Evolutionary conservation across 2,113 vertebrate species (phyloP).

Genomic region (Tragelaphus buxtoni): DNA sequence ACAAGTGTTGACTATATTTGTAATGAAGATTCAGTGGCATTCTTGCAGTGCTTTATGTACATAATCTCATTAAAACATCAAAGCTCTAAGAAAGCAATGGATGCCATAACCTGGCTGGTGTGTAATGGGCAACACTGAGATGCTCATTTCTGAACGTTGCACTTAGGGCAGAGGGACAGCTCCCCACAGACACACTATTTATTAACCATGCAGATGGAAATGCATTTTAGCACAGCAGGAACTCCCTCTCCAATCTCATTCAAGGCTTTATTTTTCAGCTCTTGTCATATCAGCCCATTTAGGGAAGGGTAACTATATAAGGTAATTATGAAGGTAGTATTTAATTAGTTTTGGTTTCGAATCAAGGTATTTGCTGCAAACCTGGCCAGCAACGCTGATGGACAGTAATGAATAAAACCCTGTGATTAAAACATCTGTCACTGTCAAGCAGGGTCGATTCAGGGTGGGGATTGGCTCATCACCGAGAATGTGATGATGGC

Average conservation of each 20-base stretch:
- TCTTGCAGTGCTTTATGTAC: rapidly evolving
- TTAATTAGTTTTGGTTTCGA: constrained; percentile 79
- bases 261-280: constrained; percentile 61
- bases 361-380: constrained; percentile 67
- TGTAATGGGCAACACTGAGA: not conserved
- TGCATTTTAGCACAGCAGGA: not conserved
- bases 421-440: constrained; percentile 84
- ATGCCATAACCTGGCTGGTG: not conserved
- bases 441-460: constrained; percentile 71
- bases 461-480: constrained; percentile 62
- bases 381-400: constrained; percentile 68
- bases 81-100: not conserved
- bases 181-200: not conserved
- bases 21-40: not conserved
- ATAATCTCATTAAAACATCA: not conserved
- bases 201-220: not conserved
- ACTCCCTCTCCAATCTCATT: not conserved
- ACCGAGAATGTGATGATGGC: constrained; percentile 24
- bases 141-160: not conserved
- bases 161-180: not conserved
- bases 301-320: constrained; percentile 64
- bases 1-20: not conserved
- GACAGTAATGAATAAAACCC: constrained; percentile 75
- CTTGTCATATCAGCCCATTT: constrained; percentile 48
- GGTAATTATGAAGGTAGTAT: constrained; percentile 71